Percentiles rank a stretch among this genome's conserved stretches.
phyloP scores from a whole-genome alignment of 2,888 invertebrate species.

The Phragmatobia fuliginosa region DNA sequence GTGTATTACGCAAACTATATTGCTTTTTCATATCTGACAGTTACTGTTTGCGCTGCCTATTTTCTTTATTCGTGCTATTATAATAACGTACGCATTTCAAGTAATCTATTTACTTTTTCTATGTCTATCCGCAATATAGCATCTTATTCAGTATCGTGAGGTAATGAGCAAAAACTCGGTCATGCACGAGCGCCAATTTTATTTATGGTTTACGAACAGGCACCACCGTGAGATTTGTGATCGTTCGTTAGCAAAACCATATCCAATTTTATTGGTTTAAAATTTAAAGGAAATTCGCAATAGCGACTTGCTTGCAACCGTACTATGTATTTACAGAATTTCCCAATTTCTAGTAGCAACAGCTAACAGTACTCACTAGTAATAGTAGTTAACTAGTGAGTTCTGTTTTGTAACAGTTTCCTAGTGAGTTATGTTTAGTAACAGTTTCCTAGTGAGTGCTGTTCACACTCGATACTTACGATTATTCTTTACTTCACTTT shows the following conservation, averaged over 20 bases:
- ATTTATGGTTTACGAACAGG: constrained; percentile 52
- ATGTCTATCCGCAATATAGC: constrained; percentile 47
- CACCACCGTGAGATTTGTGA: constrained; percentile 50
- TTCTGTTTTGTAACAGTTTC: no score
- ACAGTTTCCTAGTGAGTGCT: no score
- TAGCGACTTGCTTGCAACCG: background rate
- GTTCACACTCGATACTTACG: background rate
- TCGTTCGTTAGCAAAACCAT: constrained; percentile 39
- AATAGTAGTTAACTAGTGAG: no score
- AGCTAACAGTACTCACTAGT: no score
- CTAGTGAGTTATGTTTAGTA: no score
- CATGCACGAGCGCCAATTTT: constrained; percentile 55
- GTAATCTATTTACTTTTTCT: constrained; percentile 64
- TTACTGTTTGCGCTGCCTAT: constrained; percentile 52
- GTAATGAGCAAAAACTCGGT: constrained; percentile 67
- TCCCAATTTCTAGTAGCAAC: no score
- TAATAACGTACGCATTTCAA: constrained; percentile 58
- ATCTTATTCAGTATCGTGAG: constrained; percentile 53
- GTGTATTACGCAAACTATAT: constrained; percentile 40
- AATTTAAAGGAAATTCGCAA: constrained; percentile 22
- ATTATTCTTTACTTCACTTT: background rate
- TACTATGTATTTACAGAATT: background rate
- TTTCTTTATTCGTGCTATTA: constrained; percentile 60
- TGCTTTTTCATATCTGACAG: constrained; percentile 43
- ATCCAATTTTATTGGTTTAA: constrained; percentile 45